These are phyloP conservation scores for Melanerpes aurifrons DNA, from an alignment of 2,113 vertebrate genomes.

Conservation along the genomic window DNA sequence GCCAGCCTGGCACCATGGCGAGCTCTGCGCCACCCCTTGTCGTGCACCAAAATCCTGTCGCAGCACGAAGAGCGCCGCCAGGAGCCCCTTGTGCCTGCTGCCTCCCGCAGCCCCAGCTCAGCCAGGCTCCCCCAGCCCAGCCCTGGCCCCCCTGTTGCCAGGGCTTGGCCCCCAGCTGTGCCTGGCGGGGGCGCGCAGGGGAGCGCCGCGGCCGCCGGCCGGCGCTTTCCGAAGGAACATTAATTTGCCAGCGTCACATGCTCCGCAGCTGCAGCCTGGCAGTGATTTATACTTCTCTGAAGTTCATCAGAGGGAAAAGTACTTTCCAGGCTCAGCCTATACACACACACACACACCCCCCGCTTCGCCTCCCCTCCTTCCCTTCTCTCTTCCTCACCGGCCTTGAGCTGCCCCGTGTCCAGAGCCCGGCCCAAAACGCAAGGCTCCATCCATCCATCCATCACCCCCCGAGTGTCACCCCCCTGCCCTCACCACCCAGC, in stretches of 20 bases:
- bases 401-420: background rate
- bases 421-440: background rate
- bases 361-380: background rate
- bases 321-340: conserved; percentile 28
- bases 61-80: background rate
- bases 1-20: no score
- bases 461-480: background rate
- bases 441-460: conserved; percentile 47
- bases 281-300: conserved; percentile 65
- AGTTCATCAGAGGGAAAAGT: conserved; percentile 62
- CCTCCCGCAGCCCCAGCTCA: background rate
- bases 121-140: background rate
- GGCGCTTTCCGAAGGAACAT: background rate
- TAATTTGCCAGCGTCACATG: conserved; percentile 57
- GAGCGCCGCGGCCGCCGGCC: background rate
- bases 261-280: conserved; percentile 61
- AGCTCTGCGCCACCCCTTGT: no score
- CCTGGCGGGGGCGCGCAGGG: conserved; percentile 38
- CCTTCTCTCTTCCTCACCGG: background rate
- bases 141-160: background rate
- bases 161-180: background rate
- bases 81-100: rapidly evolving
- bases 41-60: no score
- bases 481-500: conserved; percentile 29
- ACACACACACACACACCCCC: background rate